Evolutionary conservation across 1,140 invertebrate species (phyloP).

Genomic region (Sycophaga agraensis): DNA sequence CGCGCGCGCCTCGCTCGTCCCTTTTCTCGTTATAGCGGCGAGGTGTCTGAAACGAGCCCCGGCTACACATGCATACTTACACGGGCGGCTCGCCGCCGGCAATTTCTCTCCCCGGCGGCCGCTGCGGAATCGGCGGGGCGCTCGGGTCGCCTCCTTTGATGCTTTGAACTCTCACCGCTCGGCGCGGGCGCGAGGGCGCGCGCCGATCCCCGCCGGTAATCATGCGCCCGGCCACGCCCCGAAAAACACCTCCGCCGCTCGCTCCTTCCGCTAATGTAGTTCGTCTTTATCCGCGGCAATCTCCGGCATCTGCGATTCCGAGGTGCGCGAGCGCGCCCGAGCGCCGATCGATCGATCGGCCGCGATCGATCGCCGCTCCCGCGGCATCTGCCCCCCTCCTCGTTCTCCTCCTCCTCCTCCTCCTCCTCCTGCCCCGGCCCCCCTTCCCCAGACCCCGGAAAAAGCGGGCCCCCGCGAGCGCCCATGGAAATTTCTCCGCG

Average conservation of each 20-base stretch:
- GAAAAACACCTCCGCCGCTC: constrained; percentile 39
- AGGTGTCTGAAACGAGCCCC: constrained; percentile 28
- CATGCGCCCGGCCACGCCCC: constrained; percentile 37
- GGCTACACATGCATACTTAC: background rate
- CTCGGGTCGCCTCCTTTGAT: constrained; percentile 38
- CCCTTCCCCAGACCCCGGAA: background rate
- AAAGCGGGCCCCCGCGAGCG: background rate
- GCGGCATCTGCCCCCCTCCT: background rate
- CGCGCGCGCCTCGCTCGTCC: background rate
- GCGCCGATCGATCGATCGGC: constrained; percentile 13
- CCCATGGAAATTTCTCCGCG: constrained; percentile 19
- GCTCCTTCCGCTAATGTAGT: constrained; percentile 17
- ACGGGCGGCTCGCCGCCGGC: constrained; percentile 2
- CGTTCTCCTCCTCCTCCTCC: background rate
- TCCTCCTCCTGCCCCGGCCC: background rate
- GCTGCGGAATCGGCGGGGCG: background rate
- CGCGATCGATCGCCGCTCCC: constrained; percentile 12
- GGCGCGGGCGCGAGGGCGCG: background rate
- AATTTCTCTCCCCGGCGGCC: constrained; percentile 34
- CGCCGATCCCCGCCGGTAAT: constrained; percentile 26
- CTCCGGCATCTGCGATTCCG: constrained; percentile 10
- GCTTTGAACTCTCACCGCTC: constrained; percentile 45
- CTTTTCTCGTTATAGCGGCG: constrained; percentile 27
- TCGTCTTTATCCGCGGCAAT: constrained; percentile 29
- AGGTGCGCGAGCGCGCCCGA: background rate